Conservation (phyloP, 2,888 invertebrate species). For the Pseudanteris insignis region DNA sequence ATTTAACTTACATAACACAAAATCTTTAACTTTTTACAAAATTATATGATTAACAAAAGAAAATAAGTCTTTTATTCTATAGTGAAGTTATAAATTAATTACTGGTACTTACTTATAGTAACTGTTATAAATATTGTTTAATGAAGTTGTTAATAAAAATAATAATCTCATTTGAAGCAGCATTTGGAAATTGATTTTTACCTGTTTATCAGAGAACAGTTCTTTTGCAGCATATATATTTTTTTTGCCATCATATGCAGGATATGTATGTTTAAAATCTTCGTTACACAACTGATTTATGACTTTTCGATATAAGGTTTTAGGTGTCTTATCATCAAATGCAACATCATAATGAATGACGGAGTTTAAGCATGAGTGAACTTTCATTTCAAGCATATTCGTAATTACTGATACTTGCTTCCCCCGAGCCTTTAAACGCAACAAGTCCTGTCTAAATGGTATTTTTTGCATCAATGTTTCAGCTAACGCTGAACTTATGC, state of each 20-base stretch:
- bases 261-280: background rate
- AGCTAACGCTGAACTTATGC: background rate
- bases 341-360: constrained; percentile 29
- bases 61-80: background rate
- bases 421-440: background rate
- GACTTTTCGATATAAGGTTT: constrained; percentile 12
- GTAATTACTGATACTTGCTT: background rate
- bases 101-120: no score
- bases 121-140: no score
- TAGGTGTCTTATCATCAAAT: constrained; percentile 25
- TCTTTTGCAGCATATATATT: constrained; percentile 14
- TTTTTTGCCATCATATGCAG: constrained; percentile 27
- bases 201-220: constrained; percentile 1
- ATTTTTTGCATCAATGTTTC: constrained; percentile 1
- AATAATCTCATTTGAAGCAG: no score
- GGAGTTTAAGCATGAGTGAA: no score
- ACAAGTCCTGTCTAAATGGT: background rate
- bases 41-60: constrained; percentile 1
- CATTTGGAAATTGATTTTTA: no score
- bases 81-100: no score
- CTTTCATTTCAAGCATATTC: constrained; percentile 22
- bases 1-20: no score
- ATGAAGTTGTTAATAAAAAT: no score
- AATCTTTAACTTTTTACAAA: no score
- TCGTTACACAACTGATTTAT: background rate